Percentiles rank a stretch among this genome's conserved stretches.
These are phyloP conservation scores for Chaetogeoica ovagalla DNA, from an alignment of 2,888 invertebrate species.

Conservation along the genomic window DNA sequence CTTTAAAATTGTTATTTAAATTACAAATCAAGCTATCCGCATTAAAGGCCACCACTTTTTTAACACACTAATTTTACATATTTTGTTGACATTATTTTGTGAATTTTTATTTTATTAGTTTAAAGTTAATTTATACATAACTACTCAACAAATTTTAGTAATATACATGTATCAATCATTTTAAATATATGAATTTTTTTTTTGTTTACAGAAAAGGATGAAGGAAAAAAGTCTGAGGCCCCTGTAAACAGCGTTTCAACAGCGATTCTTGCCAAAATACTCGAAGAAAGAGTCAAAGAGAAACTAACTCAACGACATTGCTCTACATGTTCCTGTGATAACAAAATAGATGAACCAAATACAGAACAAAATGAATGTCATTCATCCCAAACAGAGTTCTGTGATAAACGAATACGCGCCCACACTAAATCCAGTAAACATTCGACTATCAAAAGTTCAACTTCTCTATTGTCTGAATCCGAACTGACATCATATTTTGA, in stretches of 20 bases:
- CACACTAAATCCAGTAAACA: constrained; percentile 22
- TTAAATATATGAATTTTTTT: background rate
- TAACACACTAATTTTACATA: too few species aligned
- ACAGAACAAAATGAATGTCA: constrained; percentile 16
- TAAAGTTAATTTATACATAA: too few species aligned
- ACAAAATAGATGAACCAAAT: constrained; percentile 54
- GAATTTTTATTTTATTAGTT: too few species aligned
- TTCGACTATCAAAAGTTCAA: constrained; percentile 18
- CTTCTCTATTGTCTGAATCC: constrained; percentile 22
- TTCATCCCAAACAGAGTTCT: background rate
- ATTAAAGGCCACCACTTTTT: too few species aligned
- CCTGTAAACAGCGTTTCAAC: constrained; percentile 79
- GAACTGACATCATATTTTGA: constrained; percentile 37
- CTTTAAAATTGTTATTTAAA: too few species aligned
- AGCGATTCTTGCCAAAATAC: constrained; percentile 86
- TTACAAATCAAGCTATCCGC: too few species aligned
- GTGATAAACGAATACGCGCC: constrained; percentile 4
- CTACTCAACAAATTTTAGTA: too few species aligned
- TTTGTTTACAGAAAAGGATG: constrained; percentile 56
- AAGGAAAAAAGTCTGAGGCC: constrained; percentile 57
- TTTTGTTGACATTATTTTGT: too few species aligned
- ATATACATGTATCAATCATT: too few species aligned
- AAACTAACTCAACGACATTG: constrained; percentile 77
- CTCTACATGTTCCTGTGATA: constrained; percentile 76
- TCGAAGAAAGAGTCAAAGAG: constrained; percentile 84